Conservation (phyloP, 2,797 vertebrate species). For the Sebastolobus alascanus region DNA sequence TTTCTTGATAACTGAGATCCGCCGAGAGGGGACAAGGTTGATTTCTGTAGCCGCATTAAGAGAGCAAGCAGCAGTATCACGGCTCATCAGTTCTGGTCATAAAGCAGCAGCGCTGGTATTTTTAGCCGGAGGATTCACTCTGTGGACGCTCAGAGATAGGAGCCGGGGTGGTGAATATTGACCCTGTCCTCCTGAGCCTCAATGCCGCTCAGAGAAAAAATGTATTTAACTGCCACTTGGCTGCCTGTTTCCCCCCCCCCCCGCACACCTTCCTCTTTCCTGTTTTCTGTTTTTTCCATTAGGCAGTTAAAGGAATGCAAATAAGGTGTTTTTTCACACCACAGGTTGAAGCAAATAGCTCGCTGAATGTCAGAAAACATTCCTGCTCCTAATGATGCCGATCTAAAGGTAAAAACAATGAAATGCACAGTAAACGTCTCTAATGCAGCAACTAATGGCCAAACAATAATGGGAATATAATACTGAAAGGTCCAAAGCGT, state of each 20-base stretch:
- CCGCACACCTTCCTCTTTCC: background rate
- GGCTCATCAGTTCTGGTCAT: conserved; percentile 74
- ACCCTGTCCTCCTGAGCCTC: conserved; percentile 68
- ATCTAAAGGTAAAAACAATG: background rate
- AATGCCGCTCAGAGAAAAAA: conserved; percentile 26
- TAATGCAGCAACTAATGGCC: conserved; percentile 15
- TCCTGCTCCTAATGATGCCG: conserved; percentile 13
- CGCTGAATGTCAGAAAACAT: conserved; percentile 9
- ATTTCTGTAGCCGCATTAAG: conserved; percentile 55
- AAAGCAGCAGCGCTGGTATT: conserved; percentile 68
- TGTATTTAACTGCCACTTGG: conserved; percentile 46
- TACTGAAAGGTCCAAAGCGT: background rate
- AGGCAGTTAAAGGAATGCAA: conserved; percentile 34
- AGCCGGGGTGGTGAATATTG: conserved; percentile 61
- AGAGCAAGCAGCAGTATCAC: conserved; percentile 66
- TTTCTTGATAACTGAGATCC: conserved; percentile 42
- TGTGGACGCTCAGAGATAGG: conserved; percentile 40
- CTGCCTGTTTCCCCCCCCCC: background rate
- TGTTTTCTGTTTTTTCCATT: conserved; percentile 6
- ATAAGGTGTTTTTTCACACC: background rate
- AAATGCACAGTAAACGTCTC: background rate
- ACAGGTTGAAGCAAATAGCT: background rate
- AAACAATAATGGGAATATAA: background rate
- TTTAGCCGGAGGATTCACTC: conserved; percentile 69
- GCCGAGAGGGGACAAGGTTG: conserved; percentile 37